Conservation (phyloP, 1,140 invertebrate genomes). For the Euura saliciscinereae region DNA sequence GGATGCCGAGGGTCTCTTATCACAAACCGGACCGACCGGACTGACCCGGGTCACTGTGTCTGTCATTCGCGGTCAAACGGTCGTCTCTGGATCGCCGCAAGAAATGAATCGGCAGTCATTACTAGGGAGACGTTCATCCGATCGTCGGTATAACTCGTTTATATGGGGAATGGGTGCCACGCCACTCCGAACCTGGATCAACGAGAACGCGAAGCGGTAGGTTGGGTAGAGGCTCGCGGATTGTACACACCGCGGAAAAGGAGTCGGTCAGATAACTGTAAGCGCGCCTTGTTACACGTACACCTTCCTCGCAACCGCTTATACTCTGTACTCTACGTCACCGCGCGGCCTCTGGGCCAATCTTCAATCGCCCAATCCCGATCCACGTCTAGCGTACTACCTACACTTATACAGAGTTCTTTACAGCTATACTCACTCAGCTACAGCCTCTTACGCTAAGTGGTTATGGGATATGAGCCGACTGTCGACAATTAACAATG, state of each 20-base stretch:
- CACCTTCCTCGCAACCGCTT: constrained; percentile 33
- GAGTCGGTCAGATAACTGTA: constrained; percentile 62
- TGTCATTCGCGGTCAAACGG: not conserved
- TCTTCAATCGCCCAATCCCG: not conserved
- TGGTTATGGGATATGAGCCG: too few species aligned
- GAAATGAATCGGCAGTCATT: too few species aligned
- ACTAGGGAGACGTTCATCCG: too few species aligned
- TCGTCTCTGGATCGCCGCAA: not conserved
- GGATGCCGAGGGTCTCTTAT: too few species aligned
- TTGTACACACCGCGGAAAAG: constrained; percentile 31
- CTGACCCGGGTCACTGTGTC: not conserved
- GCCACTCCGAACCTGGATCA: too few species aligned
- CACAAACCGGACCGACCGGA: not conserved
- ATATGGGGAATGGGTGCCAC: too few species aligned
- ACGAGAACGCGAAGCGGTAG: not conserved
- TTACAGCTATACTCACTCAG: not conserved
- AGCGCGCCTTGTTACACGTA: constrained; percentile 16
- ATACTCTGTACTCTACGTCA: constrained; percentile 50
- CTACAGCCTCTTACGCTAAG: too few species aligned
- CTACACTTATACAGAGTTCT: not conserved
- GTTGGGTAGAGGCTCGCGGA: not conserved
- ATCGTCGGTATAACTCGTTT: too few species aligned
- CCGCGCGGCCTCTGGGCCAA: not conserved
- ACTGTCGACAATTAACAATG: too few species aligned
- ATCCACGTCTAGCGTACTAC: not conserved